phyloP scores from a whole-genome alignment of 2,797 vertebrate species.

The Capromys pilorides region DNA sequence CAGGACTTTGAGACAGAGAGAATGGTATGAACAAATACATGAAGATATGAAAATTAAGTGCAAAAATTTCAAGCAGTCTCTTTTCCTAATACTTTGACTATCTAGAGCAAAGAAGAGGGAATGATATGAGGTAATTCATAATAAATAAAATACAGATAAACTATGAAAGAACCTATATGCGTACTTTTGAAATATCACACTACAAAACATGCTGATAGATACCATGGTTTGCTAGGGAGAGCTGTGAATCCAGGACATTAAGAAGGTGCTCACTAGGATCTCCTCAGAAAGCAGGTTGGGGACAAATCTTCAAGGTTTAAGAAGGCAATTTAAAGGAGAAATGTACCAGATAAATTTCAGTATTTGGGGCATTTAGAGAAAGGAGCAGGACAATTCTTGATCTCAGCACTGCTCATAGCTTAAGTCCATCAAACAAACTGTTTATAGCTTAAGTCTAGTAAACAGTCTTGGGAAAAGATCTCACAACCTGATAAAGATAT shows the following conservation, averaged over 20 bases:
- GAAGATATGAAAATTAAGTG: background rate
- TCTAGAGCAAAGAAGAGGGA: background rate
- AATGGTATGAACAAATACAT: background rate
- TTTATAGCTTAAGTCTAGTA: too few relatives aligned
- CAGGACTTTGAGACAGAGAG: background rate
- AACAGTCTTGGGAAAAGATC: background rate
- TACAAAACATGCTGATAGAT: background rate
- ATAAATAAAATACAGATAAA: background rate
- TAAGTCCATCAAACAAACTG: background rate
- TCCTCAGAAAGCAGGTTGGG: background rate
- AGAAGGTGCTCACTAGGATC: background rate
- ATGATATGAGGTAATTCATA: background rate
- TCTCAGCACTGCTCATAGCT: background rate
- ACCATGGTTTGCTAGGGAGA: background rate
- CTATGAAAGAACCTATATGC: background rate
- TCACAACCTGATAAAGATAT: background rate
- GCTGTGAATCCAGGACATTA: background rate
- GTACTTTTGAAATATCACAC: background rate
- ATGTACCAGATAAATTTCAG: background rate
- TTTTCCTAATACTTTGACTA: conserved; percentile 30
- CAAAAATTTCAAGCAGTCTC: background rate
- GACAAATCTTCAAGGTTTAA: background rate
- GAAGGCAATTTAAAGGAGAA: background rate
- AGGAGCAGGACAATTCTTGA: background rate
- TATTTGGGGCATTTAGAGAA: background rate